phyloP scores from a whole-genome alignment of 2,888 invertebrate genomes.

The Tinea trinotella region DNA sequence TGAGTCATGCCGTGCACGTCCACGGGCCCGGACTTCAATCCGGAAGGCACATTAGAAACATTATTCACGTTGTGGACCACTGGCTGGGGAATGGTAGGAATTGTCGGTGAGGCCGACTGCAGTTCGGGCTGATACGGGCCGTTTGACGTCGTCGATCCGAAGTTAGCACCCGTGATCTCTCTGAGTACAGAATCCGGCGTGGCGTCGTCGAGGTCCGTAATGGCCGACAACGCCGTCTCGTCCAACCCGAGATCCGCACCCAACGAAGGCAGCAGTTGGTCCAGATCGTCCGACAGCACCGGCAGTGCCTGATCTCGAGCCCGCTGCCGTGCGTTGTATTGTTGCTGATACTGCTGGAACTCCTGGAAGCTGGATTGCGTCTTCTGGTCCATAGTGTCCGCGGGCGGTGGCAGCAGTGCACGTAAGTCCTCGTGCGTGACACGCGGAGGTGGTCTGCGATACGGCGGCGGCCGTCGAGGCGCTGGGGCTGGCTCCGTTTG shows the following conservation, averaged over 20 bases:
- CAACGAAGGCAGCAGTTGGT: slow-evolving; percentile 75
- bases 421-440: slow-evolving; percentile 57
- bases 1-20: neutral
- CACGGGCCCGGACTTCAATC: slow-evolving; percentile 25
- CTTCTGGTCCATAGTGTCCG: slow-evolving; percentile 73
- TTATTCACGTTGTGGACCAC: slow-evolving; percentile 22
- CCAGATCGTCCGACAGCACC: slow-evolving; percentile 72
- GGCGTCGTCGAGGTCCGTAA: slow-evolving; percentile 45
- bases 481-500: slow-evolving; percentile 78
- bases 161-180: slow-evolving; percentile 18
- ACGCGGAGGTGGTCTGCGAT: slow-evolving; percentile 24
- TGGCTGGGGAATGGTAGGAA: slow-evolving; percentile 30
- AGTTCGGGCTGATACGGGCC: slow-evolving; percentile 20
- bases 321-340: slow-evolving; percentile 73
- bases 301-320: slow-evolving; percentile 55
- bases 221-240: slow-evolving; percentile 41
- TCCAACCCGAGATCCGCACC: slow-evolving; percentile 74
- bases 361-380: slow-evolving; percentile 74
- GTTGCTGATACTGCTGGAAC: slow-evolving; percentile 76
- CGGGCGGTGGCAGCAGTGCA: slow-evolving; percentile 62
- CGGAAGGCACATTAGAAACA: slow-evolving; percentile 35
- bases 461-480: slow-evolving; percentile 28
- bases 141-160: slow-evolving; percentile 17
- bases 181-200: slow-evolving; percentile 22
- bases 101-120: slow-evolving; percentile 31